phyloP scores from a whole-genome alignment of 1,140 invertebrate species.

The Chrysopa pallens region DNA sequence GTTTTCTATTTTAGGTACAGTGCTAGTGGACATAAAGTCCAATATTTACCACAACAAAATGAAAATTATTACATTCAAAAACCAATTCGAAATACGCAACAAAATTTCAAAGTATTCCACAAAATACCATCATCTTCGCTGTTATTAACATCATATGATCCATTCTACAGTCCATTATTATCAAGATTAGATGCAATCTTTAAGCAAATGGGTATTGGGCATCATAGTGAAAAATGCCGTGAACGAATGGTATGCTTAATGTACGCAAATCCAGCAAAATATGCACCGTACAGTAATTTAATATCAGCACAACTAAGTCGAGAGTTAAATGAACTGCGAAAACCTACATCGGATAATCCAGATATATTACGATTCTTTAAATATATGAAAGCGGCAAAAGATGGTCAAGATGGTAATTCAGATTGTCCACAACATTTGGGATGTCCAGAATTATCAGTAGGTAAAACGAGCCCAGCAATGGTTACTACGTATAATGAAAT shows the following conservation, averaged over 20 bases:
- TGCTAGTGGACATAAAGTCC: slow-evolving; percentile 22
- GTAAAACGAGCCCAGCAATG: slow-evolving; percentile 54
- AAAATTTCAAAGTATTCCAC: slow-evolving; percentile 47
- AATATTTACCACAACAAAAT: slow-evolving; percentile 25
- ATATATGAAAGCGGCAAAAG: slow-evolving; percentile 74
- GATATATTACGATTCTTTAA: slow-evolving; percentile 71
- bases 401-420: slow-evolving; percentile 52
- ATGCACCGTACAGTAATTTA: slow-evolving; percentile 71
- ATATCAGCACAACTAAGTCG: slow-evolving; percentile 69
- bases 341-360: slow-evolving; percentile 62
- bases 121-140: slow-evolving; percentile 66
- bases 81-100: slow-evolving; percentile 17
- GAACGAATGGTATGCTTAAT: slow-evolving; percentile 68
- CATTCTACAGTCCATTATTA: slow-evolving; percentile 67
- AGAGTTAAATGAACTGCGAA: slow-evolving; percentile 62
- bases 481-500: slow-evolving; percentile 70
- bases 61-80: slow-evolving; percentile 31
- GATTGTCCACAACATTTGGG: slow-evolving; percentile 41
- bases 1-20: slow-evolving; percentile 27
- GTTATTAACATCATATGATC: slow-evolving; percentile 67
- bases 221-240: slow-evolving; percentile 48
- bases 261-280: slow-evolving; percentile 70
- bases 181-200: slow-evolving; percentile 68
- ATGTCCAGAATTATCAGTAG: slow-evolving; percentile 27
- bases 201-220: slow-evolving; percentile 43